Conservation (phyloP, 2,888 invertebrate species). For the Cantharis rustica region DNA sequence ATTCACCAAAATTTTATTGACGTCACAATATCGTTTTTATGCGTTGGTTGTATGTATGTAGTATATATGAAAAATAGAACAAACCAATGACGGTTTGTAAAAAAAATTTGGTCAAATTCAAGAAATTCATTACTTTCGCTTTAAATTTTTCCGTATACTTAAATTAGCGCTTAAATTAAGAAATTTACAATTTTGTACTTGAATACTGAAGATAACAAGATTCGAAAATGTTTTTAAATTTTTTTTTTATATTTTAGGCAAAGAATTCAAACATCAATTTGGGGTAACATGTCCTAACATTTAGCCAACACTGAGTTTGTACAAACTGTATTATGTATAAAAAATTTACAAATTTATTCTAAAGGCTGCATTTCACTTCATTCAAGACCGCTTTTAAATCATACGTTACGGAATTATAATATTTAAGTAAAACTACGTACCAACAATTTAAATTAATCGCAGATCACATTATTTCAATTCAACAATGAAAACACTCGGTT, state of each 20-base stretch:
- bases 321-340: slow-evolving; percentile 38
- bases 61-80: neutral
- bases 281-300: slow-evolving; percentile 28
- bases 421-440: neutral
- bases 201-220: slow-evolving; percentile 15
- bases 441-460: slow-evolving; percentile 2
- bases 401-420: neutral
- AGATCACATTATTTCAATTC: slow-evolving; percentile 21
- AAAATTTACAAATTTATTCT: slow-evolving; percentile 32
- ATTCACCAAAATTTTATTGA: neutral
- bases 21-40: neutral
- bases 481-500: slow-evolving; percentile 18
- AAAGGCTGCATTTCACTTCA: slow-evolving; percentile 33
- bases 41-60: neutral
- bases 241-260: slow-evolving; percentile 14
- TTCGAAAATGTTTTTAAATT: slow-evolving; percentile 16
- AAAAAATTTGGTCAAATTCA: neutral
- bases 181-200: slow-evolving; percentile 25
- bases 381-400: slow-evolving; percentile 45
- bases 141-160: slow-evolving; percentile 30
- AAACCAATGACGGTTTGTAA: neutral
- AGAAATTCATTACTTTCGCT: slow-evolving; percentile 9
- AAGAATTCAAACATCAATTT: slow-evolving; percentile 30
- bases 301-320: slow-evolving; percentile 43
- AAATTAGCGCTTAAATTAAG: slow-evolving; percentile 23